Evolutionary conservation across 35 echinoderm and acorn worm species (phyloP), one percentile per base, ranked within the genome.

Genomic region (Apostichopus californicus): DNA sequence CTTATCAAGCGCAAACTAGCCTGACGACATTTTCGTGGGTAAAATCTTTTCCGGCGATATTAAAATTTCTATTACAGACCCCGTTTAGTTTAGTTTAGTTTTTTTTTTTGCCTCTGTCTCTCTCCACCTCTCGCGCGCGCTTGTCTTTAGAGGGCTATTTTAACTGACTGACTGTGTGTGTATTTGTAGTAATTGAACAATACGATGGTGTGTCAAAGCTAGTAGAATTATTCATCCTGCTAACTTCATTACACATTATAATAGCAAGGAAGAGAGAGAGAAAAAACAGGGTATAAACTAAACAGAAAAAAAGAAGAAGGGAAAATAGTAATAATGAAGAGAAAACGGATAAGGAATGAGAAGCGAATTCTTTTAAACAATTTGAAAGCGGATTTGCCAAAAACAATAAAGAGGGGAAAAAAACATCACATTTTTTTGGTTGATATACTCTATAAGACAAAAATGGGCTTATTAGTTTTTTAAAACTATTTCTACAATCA

Each of bases 41-140:
- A 85, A 85, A 85, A 85, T 85, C 81, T 85, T 85, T 75, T 85
- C 81, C 81, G 81, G 81, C 81, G 81, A 85, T 85, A 85, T 85
- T 85, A 85, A 85, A 85, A 85, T 22, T 85, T 81, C 78, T 81
- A 81, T 81, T 46, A 81, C 78, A 81, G 78, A 9, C 78, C 55
- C 55, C 78, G 78, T 55, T 55, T 53, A 55, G 12, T 46, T 46
- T 46, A 46, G 34, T 46, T 46, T 46, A 46, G 34, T 46, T 46
- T 34, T 25, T 25, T 34, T 46, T 46, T 46, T 46, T 46, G 34
- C 34, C 34, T 46, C 34, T 75, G 71, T 4, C 71, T 14, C 71
- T 75, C 13, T 46, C 34, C 34, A 46, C 34, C 34, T 46, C 34
- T 46, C 34, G 1, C 34, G 34, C 34, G 34, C 34, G 3, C 34